Percentiles rank a stretch among this genome's conserved stretches.
phyloP scores from a whole-genome alignment of 1,140 invertebrate species.

The Gryon sp. region DNA sequence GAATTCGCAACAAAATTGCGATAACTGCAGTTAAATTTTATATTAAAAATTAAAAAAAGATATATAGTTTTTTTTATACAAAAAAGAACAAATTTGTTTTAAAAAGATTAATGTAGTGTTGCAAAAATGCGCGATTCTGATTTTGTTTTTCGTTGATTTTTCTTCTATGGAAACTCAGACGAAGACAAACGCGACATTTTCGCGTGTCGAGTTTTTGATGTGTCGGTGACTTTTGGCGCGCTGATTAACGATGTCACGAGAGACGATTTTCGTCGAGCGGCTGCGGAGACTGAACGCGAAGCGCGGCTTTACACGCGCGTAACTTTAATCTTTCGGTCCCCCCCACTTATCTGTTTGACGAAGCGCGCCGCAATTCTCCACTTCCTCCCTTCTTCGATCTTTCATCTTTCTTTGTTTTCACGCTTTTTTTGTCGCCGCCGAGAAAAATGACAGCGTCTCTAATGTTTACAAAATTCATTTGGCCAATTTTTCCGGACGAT shows the following conservation, averaged over 20 bases:
- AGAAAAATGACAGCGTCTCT: constrained; percentile 2
- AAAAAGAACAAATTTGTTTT: too few species aligned
- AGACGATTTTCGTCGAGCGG: constrained; percentile 55
- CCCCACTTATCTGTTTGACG: constrained; percentile 69
- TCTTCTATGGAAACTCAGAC: not conserved
- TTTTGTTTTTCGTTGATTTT: too few species aligned
- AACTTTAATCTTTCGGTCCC: constrained; percentile 72
- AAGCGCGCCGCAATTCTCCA: constrained; percentile 52
- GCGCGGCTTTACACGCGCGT: constrained; percentile 62
- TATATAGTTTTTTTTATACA: too few species aligned
- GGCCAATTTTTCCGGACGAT: too few species aligned
- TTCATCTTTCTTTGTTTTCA: constrained; percentile 52
- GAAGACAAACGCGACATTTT: constrained; percentile 16
- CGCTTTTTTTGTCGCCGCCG: constrained; percentile 18
- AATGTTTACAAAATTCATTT: constrained; percentile 9
- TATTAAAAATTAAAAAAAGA: too few species aligned
- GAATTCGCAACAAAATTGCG: not conserved
- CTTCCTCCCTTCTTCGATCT: constrained; percentile 60
- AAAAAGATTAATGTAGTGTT: not conserved
- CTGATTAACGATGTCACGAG: constrained; percentile 24
- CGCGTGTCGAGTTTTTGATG: too few species aligned
- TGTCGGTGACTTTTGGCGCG: not conserved
- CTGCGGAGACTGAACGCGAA: constrained; percentile 61
- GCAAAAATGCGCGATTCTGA: not conserved
- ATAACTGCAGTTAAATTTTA: too few species aligned